A percentile compares a stretch with the other conserved stretches of the same genome.
phyloP scores from a whole-genome alignment of 2,113 vertebrate species.

The Phrynocephalus versicolor region DNA sequence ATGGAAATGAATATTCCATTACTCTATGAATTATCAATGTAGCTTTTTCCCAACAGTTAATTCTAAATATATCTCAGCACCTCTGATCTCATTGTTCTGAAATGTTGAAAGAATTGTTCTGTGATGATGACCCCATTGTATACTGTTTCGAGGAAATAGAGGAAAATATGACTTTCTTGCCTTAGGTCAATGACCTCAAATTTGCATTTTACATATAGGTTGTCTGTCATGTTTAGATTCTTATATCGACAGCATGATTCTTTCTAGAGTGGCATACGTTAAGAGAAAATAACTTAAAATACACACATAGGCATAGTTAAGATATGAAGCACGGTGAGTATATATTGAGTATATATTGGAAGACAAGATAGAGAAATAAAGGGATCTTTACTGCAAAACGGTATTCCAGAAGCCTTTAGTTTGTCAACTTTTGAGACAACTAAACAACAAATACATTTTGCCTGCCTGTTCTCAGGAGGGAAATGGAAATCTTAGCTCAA shows the following conservation, averaged over 20 bases:
- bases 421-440: background rate
- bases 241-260: background rate
- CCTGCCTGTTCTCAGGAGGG: too few relatives aligned
- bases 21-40: slow-evolving; percentile 50
- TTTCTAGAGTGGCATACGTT: background rate
- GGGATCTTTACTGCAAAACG: background rate
- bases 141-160: slow-evolving; percentile 10
- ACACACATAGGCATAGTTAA: background rate
- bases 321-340: background rate
- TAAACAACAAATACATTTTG: background rate
- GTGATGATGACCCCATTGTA: slow-evolving; percentile 27
- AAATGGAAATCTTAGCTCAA: too few relatives aligned
- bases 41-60: slow-evolving; percentile 47
- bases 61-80: slow-evolving; percentile 40
- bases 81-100: slow-evolving; percentile 56
- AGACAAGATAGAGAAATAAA: background rate
- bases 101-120: slow-evolving; percentile 37
- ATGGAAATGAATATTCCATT: slow-evolving; percentile 55
- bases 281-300: background rate
- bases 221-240: background rate
- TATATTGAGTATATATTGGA: background rate
- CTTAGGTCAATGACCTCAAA: background rate
- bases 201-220: background rate
- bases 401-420: background rate
- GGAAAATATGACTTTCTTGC: background rate